Evolutionary conservation across 1,140 invertebrate species (phyloP), one percentile per base, ranked within the genome.

Genomic region (Euwallacea similis): DNA sequence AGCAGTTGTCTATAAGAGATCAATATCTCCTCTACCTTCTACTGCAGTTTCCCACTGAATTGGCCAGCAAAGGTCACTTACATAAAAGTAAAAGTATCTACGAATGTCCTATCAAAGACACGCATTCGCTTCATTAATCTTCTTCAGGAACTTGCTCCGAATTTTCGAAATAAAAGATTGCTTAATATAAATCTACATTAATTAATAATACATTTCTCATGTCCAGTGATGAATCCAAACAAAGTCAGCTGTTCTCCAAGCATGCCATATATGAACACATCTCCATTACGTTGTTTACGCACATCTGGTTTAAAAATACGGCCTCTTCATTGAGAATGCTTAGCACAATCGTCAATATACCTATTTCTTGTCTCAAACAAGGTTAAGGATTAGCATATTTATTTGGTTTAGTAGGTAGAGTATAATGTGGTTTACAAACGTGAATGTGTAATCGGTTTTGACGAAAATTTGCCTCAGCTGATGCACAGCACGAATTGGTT

Each of bases 341-440:
- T 15, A 33, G 21, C 21, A 33, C 56, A 59, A 59, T 15, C 13
- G 21, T 59, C 10, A 59, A 15, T 50, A 33, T 59, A 59, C 21
- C 21, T 11, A 11, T 59, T 59, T 16, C 10, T 59, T 59, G 21
- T 10, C 11, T 13, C 21, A 11, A 13, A 59, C 56, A 59, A 59
- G 56, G 56, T 59, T 59, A 33, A 13, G 56, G 21, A 59, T 59
- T 59, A 59, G 10, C 56, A 59, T 59, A 59, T 59, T 21, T 59
- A 59, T 59, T 15, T 59, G 56, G 56, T 33, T 59, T 59, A 59
- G 56, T 59, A 59, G 56, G 56, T 59, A 59, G 56, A 59, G n/a
- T 7, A 15, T 16, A 59, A 59, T 53, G 50, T 11, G 50, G 21
- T 33, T 6, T 59, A 33, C 21, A 33, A 33, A 33, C 21, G 4